Evolutionary conservation across 2,797 vertebrate genomes (phyloP).

Genomic region (Clarias platycephalus): DNA sequence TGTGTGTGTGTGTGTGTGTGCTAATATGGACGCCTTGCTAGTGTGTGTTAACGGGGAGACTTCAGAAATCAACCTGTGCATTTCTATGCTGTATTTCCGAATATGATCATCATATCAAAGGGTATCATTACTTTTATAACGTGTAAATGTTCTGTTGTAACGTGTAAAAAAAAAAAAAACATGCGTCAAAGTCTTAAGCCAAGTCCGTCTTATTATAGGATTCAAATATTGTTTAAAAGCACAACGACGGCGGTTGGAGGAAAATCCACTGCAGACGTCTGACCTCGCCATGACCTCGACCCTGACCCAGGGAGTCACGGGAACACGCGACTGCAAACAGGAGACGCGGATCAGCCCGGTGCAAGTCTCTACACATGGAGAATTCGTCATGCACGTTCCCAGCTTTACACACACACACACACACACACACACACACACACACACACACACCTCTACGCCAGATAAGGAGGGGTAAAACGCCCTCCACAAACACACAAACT

Average conservation of each 20-base stretch:
- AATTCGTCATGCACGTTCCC: conserved; percentile 31
- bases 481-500: background rate
- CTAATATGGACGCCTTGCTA: no score
- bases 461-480: background rate
- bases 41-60: no score
- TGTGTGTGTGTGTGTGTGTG: no score
- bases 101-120: no score
- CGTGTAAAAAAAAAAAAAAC: no score
- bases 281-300: conserved; percentile 7
- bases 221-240: background rate
- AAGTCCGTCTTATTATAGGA: background rate
- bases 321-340: background rate
- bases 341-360: no score
- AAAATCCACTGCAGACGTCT: background rate
- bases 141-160: no score
- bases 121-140: no score
- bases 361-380: background rate
- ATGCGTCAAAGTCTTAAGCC: no score
- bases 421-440: conserved; percentile 18
- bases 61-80: no score
- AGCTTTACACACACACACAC: conserved; percentile 19
- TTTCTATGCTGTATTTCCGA: no score
- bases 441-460: background rate
- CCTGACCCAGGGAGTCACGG: no score
- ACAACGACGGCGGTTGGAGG: background rate